Percentiles rank a stretch among this genome's conserved stretches.
Evolutionary conservation across 2,888 invertebrate species (phyloP).

Genomic region (Drosophila nigricruria): DNA sequence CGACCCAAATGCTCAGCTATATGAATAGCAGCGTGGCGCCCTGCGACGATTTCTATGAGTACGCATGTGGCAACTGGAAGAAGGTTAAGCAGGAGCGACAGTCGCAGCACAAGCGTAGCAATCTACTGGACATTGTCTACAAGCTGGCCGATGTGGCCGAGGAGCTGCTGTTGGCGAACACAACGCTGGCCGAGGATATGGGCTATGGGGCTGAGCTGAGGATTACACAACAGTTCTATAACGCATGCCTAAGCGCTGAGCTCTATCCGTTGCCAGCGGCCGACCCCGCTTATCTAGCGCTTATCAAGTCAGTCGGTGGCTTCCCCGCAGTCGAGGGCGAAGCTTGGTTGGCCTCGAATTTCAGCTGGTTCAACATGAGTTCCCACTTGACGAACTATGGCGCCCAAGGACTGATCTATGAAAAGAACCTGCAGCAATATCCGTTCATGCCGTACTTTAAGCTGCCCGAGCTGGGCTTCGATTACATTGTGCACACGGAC

Average conservation of each 20-base stretch:
- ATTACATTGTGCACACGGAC: constrained; percentile 76
- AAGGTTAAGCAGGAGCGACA: constrained; percentile 63
- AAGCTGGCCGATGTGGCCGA: constrained; percentile 61
- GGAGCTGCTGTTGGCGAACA: constrained; percentile 45
- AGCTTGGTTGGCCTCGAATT: constrained; percentile 71
- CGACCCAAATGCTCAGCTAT: constrained; percentile 72
- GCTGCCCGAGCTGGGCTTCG: constrained; percentile 81
- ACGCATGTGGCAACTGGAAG: constrained; percentile 83
- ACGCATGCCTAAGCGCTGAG: constrained; percentile 71
- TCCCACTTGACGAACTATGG: constrained; percentile 81
- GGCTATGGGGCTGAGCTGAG: constrained; percentile 70
- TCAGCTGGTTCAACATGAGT: constrained; percentile 84
- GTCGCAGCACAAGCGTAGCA: constrained; percentile 67
- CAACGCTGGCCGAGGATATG: constrained; percentile 47
- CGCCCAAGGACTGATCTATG: constrained; percentile 64
- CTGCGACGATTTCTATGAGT: constrained; percentile 83
- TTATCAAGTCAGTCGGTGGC: constrained; percentile 80
- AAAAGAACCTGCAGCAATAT: constrained; percentile 60
- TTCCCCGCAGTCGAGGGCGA: constrained; percentile 82
- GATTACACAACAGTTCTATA: constrained; percentile 74
- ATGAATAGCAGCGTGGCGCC: constrained; percentile 80
- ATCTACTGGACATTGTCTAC: constrained; percentile 76
- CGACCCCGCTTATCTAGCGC: constrained; percentile 72
- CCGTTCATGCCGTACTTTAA: constrained; percentile 81
- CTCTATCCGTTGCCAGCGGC: constrained; percentile 72